Conservation (phyloP, 2,113 vertebrate species). For the Corvus cornix region DNA sequence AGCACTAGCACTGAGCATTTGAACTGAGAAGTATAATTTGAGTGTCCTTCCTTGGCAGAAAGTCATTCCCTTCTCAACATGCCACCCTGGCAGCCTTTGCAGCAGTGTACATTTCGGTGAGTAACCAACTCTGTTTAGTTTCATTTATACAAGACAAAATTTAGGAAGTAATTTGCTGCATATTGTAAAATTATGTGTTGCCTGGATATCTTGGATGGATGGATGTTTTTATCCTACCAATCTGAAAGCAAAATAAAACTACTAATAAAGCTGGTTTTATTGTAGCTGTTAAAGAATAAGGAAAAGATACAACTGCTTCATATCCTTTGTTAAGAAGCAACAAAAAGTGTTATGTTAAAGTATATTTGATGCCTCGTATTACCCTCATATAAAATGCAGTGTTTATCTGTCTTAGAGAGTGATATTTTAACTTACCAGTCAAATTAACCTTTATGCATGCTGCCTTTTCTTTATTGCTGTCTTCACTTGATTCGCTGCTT, state of each 20-base stretch:
- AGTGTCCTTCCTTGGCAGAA: conserved; percentile 84
- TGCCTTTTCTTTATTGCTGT: background rate
- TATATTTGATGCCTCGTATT: background rate
- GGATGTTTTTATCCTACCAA: background rate
- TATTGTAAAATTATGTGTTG: background rate
- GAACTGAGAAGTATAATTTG: conserved; percentile 57
- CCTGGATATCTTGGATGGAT: background rate
- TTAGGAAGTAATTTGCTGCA: background rate
- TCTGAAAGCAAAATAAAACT: background rate
- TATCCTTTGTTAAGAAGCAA: background rate
- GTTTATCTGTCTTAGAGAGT: background rate
- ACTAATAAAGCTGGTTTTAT: background rate
- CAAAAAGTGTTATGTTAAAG: background rate
- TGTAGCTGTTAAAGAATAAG: background rate
- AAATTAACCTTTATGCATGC: background rate
- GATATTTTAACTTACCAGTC: background rate
- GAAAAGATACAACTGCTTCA: background rate
- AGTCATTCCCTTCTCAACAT: conserved; percentile 97
- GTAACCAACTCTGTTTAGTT: conserved; percentile 66
- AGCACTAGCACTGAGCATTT: background rate
- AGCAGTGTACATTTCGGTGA: conserved; percentile 96
- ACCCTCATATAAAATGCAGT: background rate
- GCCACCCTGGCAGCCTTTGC: conserved; percentile 96
- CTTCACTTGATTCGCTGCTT: background rate
- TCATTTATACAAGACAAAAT: background rate